These are phyloP conservation scores for Aphidoletes aphidimyza DNA, from an alignment of 2,888 invertebrate genomes.

Conservation along the genomic window DNA sequence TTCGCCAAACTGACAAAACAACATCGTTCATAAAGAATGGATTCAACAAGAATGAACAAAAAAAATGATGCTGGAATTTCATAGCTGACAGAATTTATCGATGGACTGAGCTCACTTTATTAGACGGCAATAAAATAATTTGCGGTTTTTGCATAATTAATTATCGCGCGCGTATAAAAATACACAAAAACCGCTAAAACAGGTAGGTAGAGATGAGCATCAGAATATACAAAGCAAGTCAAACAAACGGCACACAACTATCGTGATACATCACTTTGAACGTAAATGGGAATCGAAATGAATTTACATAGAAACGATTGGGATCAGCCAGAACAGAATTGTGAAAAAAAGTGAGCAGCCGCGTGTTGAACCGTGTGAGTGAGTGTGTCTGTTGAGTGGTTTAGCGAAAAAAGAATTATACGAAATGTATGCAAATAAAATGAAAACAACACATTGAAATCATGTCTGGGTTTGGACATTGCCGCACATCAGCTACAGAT, in stretches of 20 bases:
- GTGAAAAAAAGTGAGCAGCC: no score
- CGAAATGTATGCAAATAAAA: constrained; percentile 17
- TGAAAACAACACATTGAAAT: not conserved
- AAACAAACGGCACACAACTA: no score
- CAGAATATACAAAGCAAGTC: not conserved
- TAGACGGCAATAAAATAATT: constrained; percentile 49
- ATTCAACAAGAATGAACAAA: not conserved
- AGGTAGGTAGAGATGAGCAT: constrained; percentile 1
- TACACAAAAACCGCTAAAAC: not conserved
- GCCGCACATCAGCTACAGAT: not conserved
- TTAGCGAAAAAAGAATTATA: constrained; percentile 10
- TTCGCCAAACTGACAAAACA: constrained; percentile 4
- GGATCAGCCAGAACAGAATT: not conserved
- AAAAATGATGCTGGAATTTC: not conserved
- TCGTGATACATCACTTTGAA: constrained; percentile 30
- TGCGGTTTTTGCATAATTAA: constrained; percentile 51
- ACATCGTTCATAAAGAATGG: not conserved
- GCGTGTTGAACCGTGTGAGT: not conserved
- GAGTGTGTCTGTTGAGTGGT: constrained; percentile 15
- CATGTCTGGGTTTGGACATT: not conserved
- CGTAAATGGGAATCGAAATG: constrained; percentile 40
- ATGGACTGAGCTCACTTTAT: constrained; percentile 12
- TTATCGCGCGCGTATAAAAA: not conserved
- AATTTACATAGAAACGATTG: constrained; percentile 12
- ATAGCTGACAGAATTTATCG: no score